Evolutionary conservation across 2,888 invertebrate species (phyloP).

Genomic region (Acronicta leporina): DNA sequence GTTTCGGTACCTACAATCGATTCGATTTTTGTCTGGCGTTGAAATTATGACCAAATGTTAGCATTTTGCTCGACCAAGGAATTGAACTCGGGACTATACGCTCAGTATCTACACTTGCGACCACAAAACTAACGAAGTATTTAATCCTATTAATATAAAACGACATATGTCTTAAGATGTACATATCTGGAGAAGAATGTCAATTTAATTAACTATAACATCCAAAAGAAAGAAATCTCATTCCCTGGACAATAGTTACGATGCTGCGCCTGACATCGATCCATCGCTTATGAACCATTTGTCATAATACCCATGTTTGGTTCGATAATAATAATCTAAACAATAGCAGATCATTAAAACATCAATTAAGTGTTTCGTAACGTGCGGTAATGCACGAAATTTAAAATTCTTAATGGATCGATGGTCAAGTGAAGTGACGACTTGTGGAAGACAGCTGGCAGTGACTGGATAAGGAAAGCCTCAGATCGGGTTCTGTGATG

Average conservation of each 20-base stretch:
- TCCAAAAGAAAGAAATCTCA: conserved; percentile 1
- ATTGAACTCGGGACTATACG: background rate
- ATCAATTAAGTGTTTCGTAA: conserved; percentile 30
- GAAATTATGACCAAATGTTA: no score
- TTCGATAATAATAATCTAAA: conserved; percentile 19
- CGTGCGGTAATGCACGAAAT: background rate
- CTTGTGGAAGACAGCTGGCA: no score
- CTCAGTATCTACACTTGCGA: background rate
- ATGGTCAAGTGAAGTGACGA: no score
- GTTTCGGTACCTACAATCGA: no score
- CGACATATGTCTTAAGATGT: no score
- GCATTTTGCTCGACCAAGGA: no score
- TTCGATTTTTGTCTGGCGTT: no score
- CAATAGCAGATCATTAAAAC: conserved; percentile 43
- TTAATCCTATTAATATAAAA: no score
- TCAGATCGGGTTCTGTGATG: no score
- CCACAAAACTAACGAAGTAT: no score
- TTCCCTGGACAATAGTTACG: conserved; percentile 1
- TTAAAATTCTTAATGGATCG: no score
- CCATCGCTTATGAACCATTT: conserved; percentile 19
- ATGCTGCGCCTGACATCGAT: conserved; percentile 9
- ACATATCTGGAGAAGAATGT: background rate
- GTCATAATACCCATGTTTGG: conserved; percentile 17
- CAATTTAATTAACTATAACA: conserved; percentile 17
- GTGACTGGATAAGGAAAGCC: no score